Conservation (phyloP, 2,797 vertebrate genomes). For the Natrix natrix region DNA sequence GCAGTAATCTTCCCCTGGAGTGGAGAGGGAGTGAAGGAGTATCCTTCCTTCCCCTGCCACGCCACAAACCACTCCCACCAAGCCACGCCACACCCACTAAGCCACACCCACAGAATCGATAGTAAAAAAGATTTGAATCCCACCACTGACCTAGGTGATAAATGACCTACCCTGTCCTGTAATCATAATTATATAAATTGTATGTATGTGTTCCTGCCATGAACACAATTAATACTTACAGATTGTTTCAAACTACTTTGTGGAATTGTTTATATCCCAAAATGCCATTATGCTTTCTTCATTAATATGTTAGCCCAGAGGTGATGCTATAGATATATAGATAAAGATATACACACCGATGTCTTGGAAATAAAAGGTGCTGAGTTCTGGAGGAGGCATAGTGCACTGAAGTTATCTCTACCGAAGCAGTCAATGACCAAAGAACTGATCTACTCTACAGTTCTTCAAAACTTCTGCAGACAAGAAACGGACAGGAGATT, state of each 20-base stretch:
- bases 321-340: neutral
- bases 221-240: neutral
- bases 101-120: too few relatives aligned
- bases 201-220: neutral
- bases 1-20: too few relatives aligned
- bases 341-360: neutral
- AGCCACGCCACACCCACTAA: too few relatives aligned
- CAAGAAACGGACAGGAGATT: neutral
- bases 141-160: neutral
- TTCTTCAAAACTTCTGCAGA: neutral
- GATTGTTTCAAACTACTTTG: neutral
- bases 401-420: neutral
- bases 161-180: neutral
- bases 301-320: neutral
- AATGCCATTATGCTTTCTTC: neutral
- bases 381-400: neutral
- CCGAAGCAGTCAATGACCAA: neutral
- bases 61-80: too few relatives aligned
- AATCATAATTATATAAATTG: neutral
- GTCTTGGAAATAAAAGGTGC: neutral
- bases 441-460: neutral
- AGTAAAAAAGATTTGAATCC: too few relatives aligned
- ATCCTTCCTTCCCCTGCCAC: too few relatives aligned
- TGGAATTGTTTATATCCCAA: neutral
- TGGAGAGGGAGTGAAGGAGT: too few relatives aligned